phyloP scores from a whole-genome alignment of 2,888 invertebrate genomes.

The Drosophila greeni region DNA sequence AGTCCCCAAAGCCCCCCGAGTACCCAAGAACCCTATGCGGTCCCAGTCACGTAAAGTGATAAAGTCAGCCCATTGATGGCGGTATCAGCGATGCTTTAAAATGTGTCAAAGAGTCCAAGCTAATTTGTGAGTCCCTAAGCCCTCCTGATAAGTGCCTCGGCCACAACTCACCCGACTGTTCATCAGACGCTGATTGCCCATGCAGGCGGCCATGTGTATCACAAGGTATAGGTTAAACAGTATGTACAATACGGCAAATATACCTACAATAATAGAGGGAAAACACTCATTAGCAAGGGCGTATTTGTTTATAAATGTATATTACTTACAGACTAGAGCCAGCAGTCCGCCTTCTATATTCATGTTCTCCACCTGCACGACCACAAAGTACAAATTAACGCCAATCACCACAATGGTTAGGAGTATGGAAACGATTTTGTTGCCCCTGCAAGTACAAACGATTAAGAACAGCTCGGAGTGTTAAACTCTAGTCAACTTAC shows the following conservation, averaged over 20 bases:
- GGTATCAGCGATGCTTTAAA: constrained; percentile 27
- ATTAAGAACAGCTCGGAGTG: neutral
- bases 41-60: constrained; percentile 66
- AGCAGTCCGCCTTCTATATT: constrained; percentile 79
- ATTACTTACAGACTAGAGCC: constrained; percentile 78
- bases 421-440: constrained; percentile 84
- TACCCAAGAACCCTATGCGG: constrained; percentile 12
- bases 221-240: constrained; percentile 87
- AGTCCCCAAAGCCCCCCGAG: constrained; percentile 17
- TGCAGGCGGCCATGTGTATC: constrained; percentile 84
- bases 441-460: constrained; percentile 80
- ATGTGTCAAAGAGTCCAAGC: constrained; percentile 21
- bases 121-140: constrained; percentile 35
- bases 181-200: constrained; percentile 82
- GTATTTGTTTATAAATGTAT: neutral
- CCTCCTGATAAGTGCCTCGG: constrained; percentile 45
- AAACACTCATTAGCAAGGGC: neutral
- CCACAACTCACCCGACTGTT: constrained; percentile 79
- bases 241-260: constrained; percentile 84
- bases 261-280: constrained; percentile 65
- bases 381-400: constrained; percentile 90
- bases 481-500: constrained; percentile 79
- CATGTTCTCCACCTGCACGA: constrained; percentile 81
- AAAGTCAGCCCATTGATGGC: constrained; percentile 33
- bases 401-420: constrained; percentile 85